Percentiles rank a stretch among this genome's conserved stretches.
Evolutionary conservation across 1,140 invertebrate species (phyloP).

Genomic region (Aphaenogaster ashmeadi): DNA sequence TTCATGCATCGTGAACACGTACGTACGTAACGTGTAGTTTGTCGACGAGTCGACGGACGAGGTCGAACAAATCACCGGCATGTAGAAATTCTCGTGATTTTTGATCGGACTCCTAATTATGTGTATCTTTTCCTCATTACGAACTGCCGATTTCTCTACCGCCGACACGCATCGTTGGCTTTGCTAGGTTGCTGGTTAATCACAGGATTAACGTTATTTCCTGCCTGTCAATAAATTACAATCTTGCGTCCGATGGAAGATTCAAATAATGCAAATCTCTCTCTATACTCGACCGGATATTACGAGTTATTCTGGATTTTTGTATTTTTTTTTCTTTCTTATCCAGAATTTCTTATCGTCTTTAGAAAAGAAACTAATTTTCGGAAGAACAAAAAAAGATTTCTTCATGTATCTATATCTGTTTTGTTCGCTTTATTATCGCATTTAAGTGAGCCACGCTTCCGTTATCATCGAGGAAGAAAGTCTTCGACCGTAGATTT

Average conservation of each 20-base stretch:
- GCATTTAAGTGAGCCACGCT: not conserved
- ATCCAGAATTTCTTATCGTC: not conserved
- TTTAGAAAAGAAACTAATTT: not conserved
- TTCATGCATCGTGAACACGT: slow-evolving; percentile 62
- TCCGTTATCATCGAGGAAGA: slow-evolving; percentile 13
- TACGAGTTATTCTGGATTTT: not conserved
- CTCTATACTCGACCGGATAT: not conserved
- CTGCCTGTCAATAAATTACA: slow-evolving; percentile 32
- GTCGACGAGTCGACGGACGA: slow-evolving; percentile 30
- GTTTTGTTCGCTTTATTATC: slow-evolving; percentile 17
- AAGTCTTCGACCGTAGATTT: slow-evolving; percentile 34
- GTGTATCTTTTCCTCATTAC: slow-evolving; percentile 18
- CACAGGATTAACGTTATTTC: slow-evolving; percentile 21
- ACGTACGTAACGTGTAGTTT: not conserved
- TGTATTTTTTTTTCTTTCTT: not conserved
- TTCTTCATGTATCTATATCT: not conserved
- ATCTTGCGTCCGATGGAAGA: not conserved
- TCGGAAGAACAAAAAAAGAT: not conserved
- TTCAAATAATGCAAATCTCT: slow-evolving; percentile 4
- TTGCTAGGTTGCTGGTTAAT: not conserved
- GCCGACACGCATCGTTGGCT: slow-evolving; percentile 18
- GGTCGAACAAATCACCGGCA: slow-evolving; percentile 17
- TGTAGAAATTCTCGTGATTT: slow-evolving; percentile 20
- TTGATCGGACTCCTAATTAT: slow-evolving; percentile 38
- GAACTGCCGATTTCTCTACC: slow-evolving; percentile 32